phyloP scores from a whole-genome alignment of 2,888 invertebrate species.

The Catocala sponsa region DNA sequence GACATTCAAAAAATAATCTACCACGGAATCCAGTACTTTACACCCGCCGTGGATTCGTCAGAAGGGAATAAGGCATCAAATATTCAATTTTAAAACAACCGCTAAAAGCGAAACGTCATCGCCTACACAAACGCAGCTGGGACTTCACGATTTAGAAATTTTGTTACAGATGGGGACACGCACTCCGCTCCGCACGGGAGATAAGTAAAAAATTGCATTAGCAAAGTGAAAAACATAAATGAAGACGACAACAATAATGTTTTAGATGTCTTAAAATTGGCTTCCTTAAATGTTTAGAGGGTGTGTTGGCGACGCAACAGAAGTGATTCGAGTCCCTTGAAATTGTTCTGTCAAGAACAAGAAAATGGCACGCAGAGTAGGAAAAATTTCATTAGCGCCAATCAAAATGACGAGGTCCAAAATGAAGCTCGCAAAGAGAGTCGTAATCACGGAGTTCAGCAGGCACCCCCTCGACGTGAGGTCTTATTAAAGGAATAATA shows the following conservation, averaged over 20 bases:
- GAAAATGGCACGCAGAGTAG: conserved; percentile 81
- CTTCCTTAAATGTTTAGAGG: conserved; percentile 78
- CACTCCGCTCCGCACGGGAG: conserved; percentile 77
- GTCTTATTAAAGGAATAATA: conserved; percentile 89
- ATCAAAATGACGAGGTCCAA: conserved; percentile 88
- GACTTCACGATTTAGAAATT: conserved; percentile 85
- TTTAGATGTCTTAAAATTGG: conserved; percentile 76
- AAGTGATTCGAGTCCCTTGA: conserved; percentile 75
- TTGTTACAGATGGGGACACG: conserved; percentile 85
- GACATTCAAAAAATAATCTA: conserved; percentile 83
- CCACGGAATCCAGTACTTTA: conserved; percentile 73
- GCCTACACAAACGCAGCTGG: conserved; percentile 83
- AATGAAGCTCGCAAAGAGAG: conserved; percentile 87
- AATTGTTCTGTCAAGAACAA: conserved; percentile 87
- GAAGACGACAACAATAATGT: conserved; percentile 78
- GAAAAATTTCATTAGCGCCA: conserved; percentile 89
- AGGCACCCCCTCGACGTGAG: conserved; percentile 86
- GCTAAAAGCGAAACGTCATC: conserved; percentile 88
- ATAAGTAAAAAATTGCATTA: conserved; percentile 86
- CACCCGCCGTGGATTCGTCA: conserved; percentile 81
- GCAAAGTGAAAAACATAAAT: conserved; percentile 84
- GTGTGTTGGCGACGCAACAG: conserved; percentile 78
- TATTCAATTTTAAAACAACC: conserved; percentile 88
- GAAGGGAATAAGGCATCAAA: conserved; percentile 86
- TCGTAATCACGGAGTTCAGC: conserved; percentile 87